These are phyloP conservation scores for Cryptotermes secundus DNA, from an alignment of 1,140 invertebrate species.

Conservation along the genomic window DNA sequence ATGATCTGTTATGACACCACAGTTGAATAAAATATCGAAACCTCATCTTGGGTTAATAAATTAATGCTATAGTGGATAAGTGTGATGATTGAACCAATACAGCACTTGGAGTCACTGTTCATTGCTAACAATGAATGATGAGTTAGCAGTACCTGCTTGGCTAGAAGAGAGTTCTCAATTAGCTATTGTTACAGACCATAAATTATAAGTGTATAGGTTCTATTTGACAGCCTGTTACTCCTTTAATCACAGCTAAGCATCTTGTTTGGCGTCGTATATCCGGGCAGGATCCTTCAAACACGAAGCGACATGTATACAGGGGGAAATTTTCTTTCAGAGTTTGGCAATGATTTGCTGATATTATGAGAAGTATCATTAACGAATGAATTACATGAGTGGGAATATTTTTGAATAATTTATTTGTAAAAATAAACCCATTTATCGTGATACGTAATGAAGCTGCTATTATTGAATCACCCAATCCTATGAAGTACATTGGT, in stretches of 20 bases:
- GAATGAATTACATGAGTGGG: not conserved
- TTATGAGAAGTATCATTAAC: not conserved
- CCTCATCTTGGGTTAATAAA: slow-evolving; percentile 2
- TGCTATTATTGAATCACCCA: too few species aligned
- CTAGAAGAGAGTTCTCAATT: not conserved
- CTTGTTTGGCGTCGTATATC: not conserved
- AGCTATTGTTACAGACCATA: slow-evolving; percentile 1
- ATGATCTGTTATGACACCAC: not conserved
- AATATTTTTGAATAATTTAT: too few species aligned
- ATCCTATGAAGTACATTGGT: too few species aligned
- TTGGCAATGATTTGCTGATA: not conserved
- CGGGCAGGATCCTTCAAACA: not conserved
- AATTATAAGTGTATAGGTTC: not conserved
- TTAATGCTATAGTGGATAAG: not conserved
- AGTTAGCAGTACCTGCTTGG: not conserved
- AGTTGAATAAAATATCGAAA: not conserved
- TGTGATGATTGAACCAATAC: not conserved
- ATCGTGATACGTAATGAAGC: too few species aligned
- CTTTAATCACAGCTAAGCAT: not conserved
- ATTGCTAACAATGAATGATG: not conserved
- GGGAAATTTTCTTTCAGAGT: not conserved
- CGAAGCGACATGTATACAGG: not conserved
- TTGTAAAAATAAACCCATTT: too few species aligned
- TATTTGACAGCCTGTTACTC: not conserved
- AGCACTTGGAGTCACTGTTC: not conserved